Evolutionary conservation across 2,113 vertebrate species (phyloP).

Genomic region (Kryptolebias marmoratus): DNA sequence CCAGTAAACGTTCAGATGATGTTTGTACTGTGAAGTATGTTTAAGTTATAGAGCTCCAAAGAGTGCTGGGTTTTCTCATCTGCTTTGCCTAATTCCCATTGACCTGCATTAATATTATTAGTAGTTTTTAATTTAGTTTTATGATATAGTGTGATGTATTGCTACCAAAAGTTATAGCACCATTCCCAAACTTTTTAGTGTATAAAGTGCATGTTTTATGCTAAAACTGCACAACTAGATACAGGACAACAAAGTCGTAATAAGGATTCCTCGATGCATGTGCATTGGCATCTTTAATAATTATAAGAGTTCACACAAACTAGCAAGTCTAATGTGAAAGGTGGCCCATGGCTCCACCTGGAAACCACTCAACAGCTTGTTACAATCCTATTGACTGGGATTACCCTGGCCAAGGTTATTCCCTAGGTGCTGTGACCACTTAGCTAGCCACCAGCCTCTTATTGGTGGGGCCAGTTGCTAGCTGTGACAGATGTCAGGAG

Average conservation of each 20-base stretch:
- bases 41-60: no score
- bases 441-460: slow-evolving; percentile 19
- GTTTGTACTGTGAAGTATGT: no score
- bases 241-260: no score
- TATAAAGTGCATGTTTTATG: no score
- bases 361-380: slow-evolving; percentile 32
- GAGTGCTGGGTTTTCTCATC: no score
- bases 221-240: no score
- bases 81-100: no score
- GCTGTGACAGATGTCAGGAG: slow-evolving; percentile 54
- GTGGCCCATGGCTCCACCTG: not conserved
- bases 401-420: slow-evolving; percentile 64
- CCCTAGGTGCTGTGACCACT: slow-evolving; percentile 47
- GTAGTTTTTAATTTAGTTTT: not conserved
- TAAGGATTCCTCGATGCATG: no score
- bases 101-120: no score
- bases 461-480: slow-evolving; percentile 54
- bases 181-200: no score
- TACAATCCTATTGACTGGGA: slow-evolving; percentile 70
- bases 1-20: no score
- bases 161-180: no score
- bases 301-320: not conserved
- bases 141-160: not conserved
- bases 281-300: not conserved
- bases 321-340: not conserved